Base-by-base conservation (phyloP, 1,140 invertebrate species). In the Adoxophyes honmai region DNA sequence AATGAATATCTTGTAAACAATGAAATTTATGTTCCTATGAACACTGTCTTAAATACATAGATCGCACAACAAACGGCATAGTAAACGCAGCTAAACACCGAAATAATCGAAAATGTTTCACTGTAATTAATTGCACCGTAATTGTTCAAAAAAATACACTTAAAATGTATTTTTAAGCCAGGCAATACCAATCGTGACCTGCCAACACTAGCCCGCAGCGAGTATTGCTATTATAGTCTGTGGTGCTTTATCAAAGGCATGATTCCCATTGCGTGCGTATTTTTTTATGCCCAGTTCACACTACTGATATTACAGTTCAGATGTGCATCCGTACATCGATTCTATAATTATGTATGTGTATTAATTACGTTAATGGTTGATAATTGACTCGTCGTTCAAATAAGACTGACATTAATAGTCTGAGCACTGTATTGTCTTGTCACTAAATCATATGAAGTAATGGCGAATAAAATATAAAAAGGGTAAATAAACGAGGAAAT, bases 271-370 rank as follows among this genome's bases (percentile, higher is more conserved):
- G 38, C 52, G 56, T 54, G 38, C 21, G n/a, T 14, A 35, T 34
- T 51, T 62, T 62, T 57, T 58, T n/a, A n/a, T n/a, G 48, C 48
- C 0, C 60, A 33, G 52, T 63, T 62, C 60, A 55, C 60, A 63
- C 52, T 13, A 16, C 16, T 18, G n/a, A 38, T 57, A 57, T 36
- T 36, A 39, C 13, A 13, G 34, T 42, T 48, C 42, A 8, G 14
- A 14, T 42, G 16, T 14, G 15, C 34, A 48, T 48, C n/a, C n/a
- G n/a, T n/a, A n/a, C n/a, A 51, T 48, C 42, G 55, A 63, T 48
- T 48, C 61, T 42, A 14, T 63, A 57, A 59, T 59, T 54, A 59
- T 21, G 39, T 37, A 57, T 51, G 34, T 34, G 34, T 34, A 51
- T 35, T 48, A 48, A 48, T 48, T 48, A 48, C 18, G 4, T 16